These are phyloP conservation scores for Hylaea fasciaria DNA, from an alignment of 2,888 invertebrate species.

Conservation along the genomic window DNA sequence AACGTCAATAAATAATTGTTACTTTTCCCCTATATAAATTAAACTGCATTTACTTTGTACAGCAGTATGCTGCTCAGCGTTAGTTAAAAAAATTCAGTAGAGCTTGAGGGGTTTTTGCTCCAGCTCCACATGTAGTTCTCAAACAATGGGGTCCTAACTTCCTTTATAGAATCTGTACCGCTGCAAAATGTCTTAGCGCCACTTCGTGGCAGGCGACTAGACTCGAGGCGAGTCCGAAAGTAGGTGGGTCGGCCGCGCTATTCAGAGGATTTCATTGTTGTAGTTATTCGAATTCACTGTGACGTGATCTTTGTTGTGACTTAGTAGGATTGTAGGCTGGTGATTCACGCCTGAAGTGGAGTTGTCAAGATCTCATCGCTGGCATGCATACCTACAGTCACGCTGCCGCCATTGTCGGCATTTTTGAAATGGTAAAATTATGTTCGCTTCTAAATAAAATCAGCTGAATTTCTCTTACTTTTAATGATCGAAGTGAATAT, in stretches of 20 bases:
- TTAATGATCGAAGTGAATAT: not conserved
- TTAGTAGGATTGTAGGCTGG: constrained; percentile 30
- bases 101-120: not conserved
- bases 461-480: not conserved
- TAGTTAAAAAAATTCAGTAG: too few relatives aligned
- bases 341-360: constrained; percentile 25
- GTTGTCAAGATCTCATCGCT: constrained; percentile 18
- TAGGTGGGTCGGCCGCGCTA: constrained; percentile 40
- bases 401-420: constrained; percentile 39
- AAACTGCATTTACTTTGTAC: too few relatives aligned
- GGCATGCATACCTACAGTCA: constrained; percentile 57
- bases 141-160: not conserved
- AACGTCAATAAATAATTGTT: not conserved
- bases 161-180: constrained; percentile 10
- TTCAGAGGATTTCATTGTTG: constrained; percentile 38
- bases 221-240: constrained; percentile 34
- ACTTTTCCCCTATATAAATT: too few relatives aligned
- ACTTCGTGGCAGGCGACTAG: constrained; percentile 29
- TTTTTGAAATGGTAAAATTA: constrained; percentile 4
- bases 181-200: constrained; percentile 22
- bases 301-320: constrained; percentile 37
- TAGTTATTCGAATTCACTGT: constrained; percentile 24
- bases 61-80: too few relatives aligned
- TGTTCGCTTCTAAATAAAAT: constrained; percentile 1
- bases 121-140: constrained; percentile 3